These are phyloP conservation scores for Temnothorax curvispinosus DNA, from an alignment of 1,140 invertebrate genomes.

Conservation along the genomic window DNA sequence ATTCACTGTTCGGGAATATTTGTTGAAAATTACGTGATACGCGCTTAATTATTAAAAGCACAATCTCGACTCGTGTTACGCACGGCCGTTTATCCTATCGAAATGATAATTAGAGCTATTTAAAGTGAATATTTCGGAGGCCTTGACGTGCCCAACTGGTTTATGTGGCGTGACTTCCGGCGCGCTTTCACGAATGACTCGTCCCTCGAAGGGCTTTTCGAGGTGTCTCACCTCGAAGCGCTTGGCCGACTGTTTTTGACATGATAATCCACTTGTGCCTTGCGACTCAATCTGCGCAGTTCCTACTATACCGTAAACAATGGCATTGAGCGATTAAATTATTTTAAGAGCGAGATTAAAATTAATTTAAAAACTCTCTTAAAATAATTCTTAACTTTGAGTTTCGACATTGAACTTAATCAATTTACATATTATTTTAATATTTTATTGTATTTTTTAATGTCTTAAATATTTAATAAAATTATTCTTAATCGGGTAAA, in stretches of 20 bases:
- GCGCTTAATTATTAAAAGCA: neutral
- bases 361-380: neutral
- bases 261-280: slow-evolving; percentile 12
- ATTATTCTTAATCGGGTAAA: too few relatives aligned
- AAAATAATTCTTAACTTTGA: neutral
- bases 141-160: slow-evolving; percentile 66
- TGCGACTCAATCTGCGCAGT: neutral
- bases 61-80: neutral
- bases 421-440: too few relatives aligned
- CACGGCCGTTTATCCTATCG: neutral
- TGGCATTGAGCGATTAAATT: neutral
- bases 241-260: slow-evolving; percentile 2
- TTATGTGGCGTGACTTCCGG: slow-evolving; percentile 70
- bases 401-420: too few relatives aligned
- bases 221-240: slow-evolving; percentile 43
- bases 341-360: neutral
- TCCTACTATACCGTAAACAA: neutral
- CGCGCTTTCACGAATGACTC: slow-evolving; percentile 59
- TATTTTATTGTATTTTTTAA: too few relatives aligned
- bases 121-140: slow-evolving; percentile 45
- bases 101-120: slow-evolving; percentile 58
- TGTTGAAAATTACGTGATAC: neutral
- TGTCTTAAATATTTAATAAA: too few relatives aligned
- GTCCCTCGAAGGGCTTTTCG: slow-evolving; percentile 39
- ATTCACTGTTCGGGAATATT: neutral